Base-by-base conservation (phyloP, 2,888 invertebrate species). In the Cotesia congregata region DNA sequence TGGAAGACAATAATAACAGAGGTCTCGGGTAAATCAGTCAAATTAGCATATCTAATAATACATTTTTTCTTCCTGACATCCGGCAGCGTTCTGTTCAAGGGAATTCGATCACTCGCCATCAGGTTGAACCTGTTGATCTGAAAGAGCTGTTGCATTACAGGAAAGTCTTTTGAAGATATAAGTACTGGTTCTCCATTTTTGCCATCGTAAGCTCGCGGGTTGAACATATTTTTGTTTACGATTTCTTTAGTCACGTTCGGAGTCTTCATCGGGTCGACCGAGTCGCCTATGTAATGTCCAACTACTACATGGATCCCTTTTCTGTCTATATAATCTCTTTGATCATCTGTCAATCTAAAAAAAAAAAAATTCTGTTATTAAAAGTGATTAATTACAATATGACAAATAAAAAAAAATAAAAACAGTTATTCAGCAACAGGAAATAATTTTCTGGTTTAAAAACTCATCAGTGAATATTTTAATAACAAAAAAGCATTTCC, bases 1-100 rank as follows among this genome's bases (percentile, higher is more conserved):
- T 99, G 99, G 88, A 99, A 99, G 0, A 99, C 98, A 81, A 99
- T 97, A 72, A 99, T 95, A 15, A 99, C 93, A 80, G 96, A 96
- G 0, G 98, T 96, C 80, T 93, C 95, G 0, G 98, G 98, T 74
- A 98, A 90, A 72, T 92, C 91, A n/a, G 90, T 88, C 77, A 92
- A 88, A 78, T 91, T 89, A 77, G 90, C 87, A 82, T 93, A 93
- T 82, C 93, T 91, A 78, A 91, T 89, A 80, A 91, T 90, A 86
- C 95, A 95, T 96, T 93, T 94, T 85, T 94, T 93, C 87, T 95
- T 94, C 80, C 97, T 90, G 85, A 95, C 95, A 90, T 97, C 97
- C 12, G 95, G 96, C 67, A 97, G 91, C 77, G 93, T 93, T 83
- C 97, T 92, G 87, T 97, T 96, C 59, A 97, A 91, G 7, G 96